A percentile compares a stretch with the other conserved stretches of the same genome.
phyloP scores from a whole-genome alignment of 1,140 invertebrate species.

The Caenorhabditis remanei region DNA sequence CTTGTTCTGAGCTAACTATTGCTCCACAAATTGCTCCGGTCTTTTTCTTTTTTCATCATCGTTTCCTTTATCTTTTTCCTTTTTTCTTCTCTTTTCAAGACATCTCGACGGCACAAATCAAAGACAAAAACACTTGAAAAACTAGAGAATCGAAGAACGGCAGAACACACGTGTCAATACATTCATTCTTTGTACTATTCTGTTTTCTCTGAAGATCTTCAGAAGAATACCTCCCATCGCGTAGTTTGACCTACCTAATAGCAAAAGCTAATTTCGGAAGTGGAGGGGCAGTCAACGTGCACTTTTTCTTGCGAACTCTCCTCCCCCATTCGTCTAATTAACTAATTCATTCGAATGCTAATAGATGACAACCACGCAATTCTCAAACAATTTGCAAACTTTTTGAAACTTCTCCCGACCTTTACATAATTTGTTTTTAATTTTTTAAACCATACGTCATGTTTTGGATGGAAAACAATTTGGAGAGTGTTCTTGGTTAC shows the following conservation, averaged over 20 bases:
- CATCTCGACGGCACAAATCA: conserved; percentile 48
- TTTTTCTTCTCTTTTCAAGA: conserved; percentile 2
- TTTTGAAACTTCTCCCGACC: conserved; percentile 25
- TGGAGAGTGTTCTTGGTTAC: too few relatives aligned
- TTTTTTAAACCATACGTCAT: background rate
- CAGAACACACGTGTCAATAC: background rate
- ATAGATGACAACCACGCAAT: conserved; percentile 45
- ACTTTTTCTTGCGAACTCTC: conserved; percentile 15
- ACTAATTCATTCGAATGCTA: conserved; percentile 52
- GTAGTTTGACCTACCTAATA: conserved; percentile 25
- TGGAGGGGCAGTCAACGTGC: background rate
- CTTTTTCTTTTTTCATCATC: conserved; percentile 37
- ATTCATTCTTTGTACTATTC: background rate
- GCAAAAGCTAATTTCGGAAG: background rate
- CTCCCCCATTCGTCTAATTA: background rate
- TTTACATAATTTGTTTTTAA: background rate
- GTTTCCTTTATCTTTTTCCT: conserved; percentile 18
- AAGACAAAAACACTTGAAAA: conserved; percentile 43
- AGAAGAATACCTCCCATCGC: background rate
- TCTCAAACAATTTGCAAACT: background rate
- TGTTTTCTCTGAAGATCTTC: background rate
- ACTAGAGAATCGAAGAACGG: conserved; percentile 41
- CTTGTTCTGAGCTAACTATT: conserved; percentile 23
- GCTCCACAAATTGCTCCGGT: conserved; percentile 46
- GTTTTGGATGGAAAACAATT: too few relatives aligned